Percentiles rank a stretch among this genome's conserved stretches.
Evolutionary conservation across 2,113 vertebrate species (phyloP).

Genomic region (Charina bottae): DNA sequence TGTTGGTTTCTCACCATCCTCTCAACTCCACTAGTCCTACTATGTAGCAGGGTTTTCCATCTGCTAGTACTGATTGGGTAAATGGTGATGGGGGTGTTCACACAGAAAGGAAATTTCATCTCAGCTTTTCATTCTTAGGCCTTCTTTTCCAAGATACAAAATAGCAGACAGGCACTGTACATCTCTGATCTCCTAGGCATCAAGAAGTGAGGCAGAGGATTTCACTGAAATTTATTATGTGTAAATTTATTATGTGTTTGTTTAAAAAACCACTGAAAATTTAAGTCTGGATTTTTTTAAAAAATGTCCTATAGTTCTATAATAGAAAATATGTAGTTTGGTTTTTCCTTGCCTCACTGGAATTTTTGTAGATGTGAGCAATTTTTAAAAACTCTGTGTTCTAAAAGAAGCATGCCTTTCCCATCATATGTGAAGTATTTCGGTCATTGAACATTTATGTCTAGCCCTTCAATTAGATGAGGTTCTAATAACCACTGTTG

Average conservation of each 20-base stretch:
- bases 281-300: background rate
- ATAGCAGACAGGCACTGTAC: background rate
- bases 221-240: background rate
- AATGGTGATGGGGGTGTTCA: background rate
- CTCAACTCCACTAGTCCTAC: background rate
- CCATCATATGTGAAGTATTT: conserved; percentile 53
- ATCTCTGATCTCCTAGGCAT: background rate
- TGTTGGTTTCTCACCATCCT: background rate
- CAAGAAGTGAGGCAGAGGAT: background rate
- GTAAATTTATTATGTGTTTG: background rate
- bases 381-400: conserved; percentile 56
- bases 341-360: background rate
- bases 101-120: background rate
- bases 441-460: conserved; percentile 61
- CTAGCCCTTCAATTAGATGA: conserved; percentile 55
- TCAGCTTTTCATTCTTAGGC: background rate
- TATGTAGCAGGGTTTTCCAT: background rate
- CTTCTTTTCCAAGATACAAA: background rate
- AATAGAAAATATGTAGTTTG: background rate
- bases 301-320: background rate
- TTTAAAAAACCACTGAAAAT: background rate
- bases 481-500: conserved; percentile 45
- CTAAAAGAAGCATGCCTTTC: conserved; percentile 50
- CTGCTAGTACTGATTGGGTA: background rate
- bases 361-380: conserved; percentile 47